Evolutionary conservation across 2,113 vertebrate species (phyloP).

Genomic region (Azemiops feae): DNA sequence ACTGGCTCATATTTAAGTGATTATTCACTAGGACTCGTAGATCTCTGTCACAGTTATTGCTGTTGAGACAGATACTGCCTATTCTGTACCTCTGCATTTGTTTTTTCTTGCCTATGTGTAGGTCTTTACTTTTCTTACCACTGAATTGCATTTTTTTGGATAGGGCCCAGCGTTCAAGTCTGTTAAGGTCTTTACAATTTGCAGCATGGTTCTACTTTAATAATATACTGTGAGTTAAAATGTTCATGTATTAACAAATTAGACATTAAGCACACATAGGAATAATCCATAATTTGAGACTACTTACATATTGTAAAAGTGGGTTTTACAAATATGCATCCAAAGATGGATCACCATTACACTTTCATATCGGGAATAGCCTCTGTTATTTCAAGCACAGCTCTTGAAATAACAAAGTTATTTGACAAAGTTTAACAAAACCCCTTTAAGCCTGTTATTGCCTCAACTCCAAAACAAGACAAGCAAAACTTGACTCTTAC

Average conservation of each 20-base stretch:
- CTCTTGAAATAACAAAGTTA: too few relatives aligned
- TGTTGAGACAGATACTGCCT: not conserved
- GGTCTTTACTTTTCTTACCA: not conserved
- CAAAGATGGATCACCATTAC: not conserved
- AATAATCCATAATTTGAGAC: not conserved
- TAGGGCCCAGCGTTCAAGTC: not conserved
- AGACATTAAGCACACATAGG: not conserved
- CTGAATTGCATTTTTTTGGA: not conserved
- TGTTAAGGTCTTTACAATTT: not conserved
- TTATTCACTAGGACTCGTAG: not conserved
- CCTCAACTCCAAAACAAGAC: not conserved
- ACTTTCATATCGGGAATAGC: not conserved
- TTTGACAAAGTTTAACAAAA: not conserved
- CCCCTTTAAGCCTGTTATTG: not conserved
- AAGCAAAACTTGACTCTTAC: not conserved
- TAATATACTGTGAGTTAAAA: not conserved
- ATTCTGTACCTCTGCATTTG: not conserved
- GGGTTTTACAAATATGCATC: not conserved
- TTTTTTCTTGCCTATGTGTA: not conserved
- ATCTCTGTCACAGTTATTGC: not conserved
- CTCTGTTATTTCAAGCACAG: not conserved
- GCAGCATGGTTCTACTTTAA: not conserved
- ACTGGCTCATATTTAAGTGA: not conserved
- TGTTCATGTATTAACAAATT: not conserved
- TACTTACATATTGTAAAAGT: not conserved